Evolutionary conservation across 2,888 invertebrate genomes (phyloP).

Genomic region (Parascotia fuliginaria): DNA sequence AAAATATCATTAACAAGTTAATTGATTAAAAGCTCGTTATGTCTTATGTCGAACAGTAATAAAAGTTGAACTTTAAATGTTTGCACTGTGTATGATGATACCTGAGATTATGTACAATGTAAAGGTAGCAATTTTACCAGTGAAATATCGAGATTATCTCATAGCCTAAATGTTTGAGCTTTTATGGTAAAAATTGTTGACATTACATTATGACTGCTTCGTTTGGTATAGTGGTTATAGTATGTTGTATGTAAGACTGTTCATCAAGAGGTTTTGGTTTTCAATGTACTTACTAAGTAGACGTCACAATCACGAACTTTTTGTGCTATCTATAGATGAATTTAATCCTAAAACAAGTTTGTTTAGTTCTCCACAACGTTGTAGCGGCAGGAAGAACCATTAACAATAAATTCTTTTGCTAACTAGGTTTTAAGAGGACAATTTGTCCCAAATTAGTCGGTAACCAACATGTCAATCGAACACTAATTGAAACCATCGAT

Average conservation of each 20-base stretch:
- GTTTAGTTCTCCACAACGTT: not conserved
- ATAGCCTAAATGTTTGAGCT: too few relatives aligned
- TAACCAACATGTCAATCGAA: conserved; percentile 23
- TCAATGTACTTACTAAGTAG: not conserved
- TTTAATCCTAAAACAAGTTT: conserved; percentile 10
- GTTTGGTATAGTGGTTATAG: too few relatives aligned
- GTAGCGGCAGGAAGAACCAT: not conserved
- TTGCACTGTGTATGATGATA: too few relatives aligned
- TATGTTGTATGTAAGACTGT: too few relatives aligned
- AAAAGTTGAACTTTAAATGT: too few relatives aligned
- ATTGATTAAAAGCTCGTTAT: conserved; percentile 8
- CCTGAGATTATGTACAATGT: too few relatives aligned
- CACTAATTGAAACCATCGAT: conserved; percentile 35
- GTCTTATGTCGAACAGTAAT: too few relatives aligned
- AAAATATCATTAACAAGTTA: conserved; percentile 22
- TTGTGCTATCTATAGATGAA: not conserved
- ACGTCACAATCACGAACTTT: not conserved
- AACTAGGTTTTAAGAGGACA: not conserved
- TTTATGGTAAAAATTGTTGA: too few relatives aligned
- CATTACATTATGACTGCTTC: too few relatives aligned
- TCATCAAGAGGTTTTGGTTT: too few relatives aligned
- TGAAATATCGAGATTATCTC: too few relatives aligned
- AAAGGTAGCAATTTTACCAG: too few relatives aligned
- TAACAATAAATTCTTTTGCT: not conserved
- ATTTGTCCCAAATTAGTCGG: conserved; percentile 9